A percentile compares a stretch with the other conserved stretches of the same genome.
Conservation (phyloP, 2,797 vertebrate genomes). For the Myripristis murdjan region DNA sequence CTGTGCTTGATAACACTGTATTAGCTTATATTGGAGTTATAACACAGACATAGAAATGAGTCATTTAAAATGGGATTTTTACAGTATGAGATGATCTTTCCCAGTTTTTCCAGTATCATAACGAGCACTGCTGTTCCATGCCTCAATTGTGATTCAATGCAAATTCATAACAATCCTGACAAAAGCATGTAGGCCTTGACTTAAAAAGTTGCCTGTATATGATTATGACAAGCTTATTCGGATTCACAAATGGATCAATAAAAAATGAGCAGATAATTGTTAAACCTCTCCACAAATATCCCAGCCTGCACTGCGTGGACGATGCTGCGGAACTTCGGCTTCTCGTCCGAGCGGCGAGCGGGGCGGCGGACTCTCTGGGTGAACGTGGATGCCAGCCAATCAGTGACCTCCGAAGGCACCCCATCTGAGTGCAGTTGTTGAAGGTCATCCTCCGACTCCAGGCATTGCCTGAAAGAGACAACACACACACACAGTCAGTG, state of each 20-base stretch:
- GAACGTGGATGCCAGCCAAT: constrained; percentile 95
- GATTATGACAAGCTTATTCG: not conserved
- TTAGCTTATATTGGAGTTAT: constrained; percentile 32
- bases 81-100: constrained; percentile 19
- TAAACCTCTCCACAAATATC: constrained; percentile 94
- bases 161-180: not conserved
- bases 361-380: constrained; percentile 89
- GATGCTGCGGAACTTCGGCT: constrained; percentile 95
- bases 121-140: constrained; percentile 1
- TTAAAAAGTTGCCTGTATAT: not conserved
- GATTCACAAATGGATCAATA: not conserved
- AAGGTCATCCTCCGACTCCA: constrained; percentile 93
- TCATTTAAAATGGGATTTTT: constrained; percentile 43
- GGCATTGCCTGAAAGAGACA: constrained; percentile 84
- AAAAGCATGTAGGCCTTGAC: not conserved
- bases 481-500: not conserved
- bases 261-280: not conserved
- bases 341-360: constrained; percentile 88
- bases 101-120: constrained; percentile 22
- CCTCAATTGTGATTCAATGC: constrained; percentile 8
- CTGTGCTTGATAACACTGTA: constrained; percentile 27
- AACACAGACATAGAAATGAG: constrained; percentile 26
- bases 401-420: constrained; percentile 92
- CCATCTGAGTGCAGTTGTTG: constrained; percentile 92
- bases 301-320: constrained; percentile 95